Evolutionary conservation across 2,797 vertebrate genomes (phyloP), one percentile per base, ranked within the genome.

Genomic region (Otolemur crassicaudatus): DNA sequence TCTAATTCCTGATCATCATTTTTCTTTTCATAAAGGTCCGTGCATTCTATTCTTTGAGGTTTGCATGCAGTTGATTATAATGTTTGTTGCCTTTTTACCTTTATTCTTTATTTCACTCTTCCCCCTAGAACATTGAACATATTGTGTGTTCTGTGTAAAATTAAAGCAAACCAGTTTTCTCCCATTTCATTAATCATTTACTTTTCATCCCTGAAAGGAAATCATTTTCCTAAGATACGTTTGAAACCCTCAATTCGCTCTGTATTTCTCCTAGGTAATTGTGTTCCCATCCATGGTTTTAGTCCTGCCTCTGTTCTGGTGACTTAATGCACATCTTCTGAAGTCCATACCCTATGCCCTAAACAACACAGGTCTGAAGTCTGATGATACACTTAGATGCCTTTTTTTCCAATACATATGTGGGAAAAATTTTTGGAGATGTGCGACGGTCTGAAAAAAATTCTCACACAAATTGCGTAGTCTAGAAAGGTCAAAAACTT

Each of bases 101-200:
- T n/a, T n/a, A 63, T 77, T 80, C 5, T 90, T 94, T 31, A 5
- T 34, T 84, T 94, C 4, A 27, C 27, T 94, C 22, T 95, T 93
- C 40, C 19, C 11, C 19, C 46, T 10, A 60, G 70, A 86, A 77
- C 4, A 40, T 91, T 72, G 31, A 70, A 72, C 7, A 87, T 86
- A 49, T 2, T 56, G 13, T 70, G 3, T 75, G 11, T 37, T 22
- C 13, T 56, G n/a, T 76, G 12, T 60, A 86, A 91, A 93, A 87
- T 89, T 8, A n/a, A 67, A 2, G 20, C 22, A 83, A 86, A 60
- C 7, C 0, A 3, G 72, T 7, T 67, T 89, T 83, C 17, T 10
- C 7, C 7, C 58, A 65, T 46, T 95, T 90, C 23, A 87, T 77
- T 43, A 31, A 46, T 77, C 40, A 9, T 58, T 69, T 79, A 76